A percentile compares a stretch with the other conserved stretches of the same genome.
Conservation (phyloP, 2,888 invertebrate genomes). For the Antitype chi region DNA sequence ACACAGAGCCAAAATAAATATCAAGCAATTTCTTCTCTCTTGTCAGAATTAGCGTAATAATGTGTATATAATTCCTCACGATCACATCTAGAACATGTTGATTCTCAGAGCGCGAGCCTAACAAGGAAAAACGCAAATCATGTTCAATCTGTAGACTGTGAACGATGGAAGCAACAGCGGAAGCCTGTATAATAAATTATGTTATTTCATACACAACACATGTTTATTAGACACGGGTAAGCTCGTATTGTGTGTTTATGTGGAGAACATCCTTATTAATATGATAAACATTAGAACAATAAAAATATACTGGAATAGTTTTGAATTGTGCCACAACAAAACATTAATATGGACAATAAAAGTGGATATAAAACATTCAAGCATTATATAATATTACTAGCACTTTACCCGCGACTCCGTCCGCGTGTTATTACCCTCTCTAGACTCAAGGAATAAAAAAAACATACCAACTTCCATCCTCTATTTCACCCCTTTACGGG, state of each 20-base stretch:
- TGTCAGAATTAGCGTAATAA: conserved; percentile 14
- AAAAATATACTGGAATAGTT: neutral
- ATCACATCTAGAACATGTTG: conserved; percentile 45
- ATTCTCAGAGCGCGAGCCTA: conserved; percentile 17
- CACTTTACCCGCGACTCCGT: too few species aligned
- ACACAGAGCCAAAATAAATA: neutral
- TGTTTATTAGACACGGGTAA: conserved; percentile 23
- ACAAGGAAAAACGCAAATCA: conserved; percentile 53
- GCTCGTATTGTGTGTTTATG: conserved; percentile 16
- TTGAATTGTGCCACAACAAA: neutral
- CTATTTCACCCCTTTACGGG: too few species aligned
- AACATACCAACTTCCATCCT: too few species aligned
- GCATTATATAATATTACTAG: too few species aligned
- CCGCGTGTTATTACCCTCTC: too few species aligned
- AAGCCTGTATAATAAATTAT: conserved; percentile 39
- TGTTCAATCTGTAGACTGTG: conserved; percentile 29
- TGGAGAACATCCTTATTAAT: neutral
- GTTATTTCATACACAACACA: conserved; percentile 29
- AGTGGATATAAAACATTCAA: neutral
- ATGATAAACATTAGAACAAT: conserved; percentile 5
- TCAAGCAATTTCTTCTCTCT: neutral
- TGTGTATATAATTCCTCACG: neutral
- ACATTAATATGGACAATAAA: neutral
- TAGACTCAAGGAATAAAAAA: too few species aligned
- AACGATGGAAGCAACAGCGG: conserved; percentile 40